Conservation (phyloP, 2,797 vertebrate species). For the Periophthalmus magnuspinnatus region DNA sequence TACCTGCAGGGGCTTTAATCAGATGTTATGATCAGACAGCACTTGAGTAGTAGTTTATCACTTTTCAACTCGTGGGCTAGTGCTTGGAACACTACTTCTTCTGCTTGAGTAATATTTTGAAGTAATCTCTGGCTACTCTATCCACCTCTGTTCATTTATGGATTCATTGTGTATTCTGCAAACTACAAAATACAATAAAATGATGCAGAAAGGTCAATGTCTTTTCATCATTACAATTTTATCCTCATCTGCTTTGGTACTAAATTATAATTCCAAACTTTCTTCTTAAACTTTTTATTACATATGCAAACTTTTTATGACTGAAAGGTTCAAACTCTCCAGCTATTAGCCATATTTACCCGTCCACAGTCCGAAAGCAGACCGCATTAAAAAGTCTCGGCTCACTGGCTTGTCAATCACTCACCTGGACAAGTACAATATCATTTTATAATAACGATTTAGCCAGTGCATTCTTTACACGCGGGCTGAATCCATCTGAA, state of each 20-base stretch:
- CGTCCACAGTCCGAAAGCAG: conserved; percentile 35
- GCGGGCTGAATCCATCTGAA: neutral
- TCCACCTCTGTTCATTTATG: too few species aligned
- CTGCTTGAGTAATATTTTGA: too few species aligned
- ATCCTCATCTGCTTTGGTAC: neutral
- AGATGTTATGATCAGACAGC: too few species aligned
- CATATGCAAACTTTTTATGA: neutral
- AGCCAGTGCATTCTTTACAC: neutral
- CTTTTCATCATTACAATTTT: neutral
- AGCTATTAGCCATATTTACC: conserved; percentile 52
- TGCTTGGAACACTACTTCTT: too few species aligned
- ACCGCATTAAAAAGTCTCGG: conserved; percentile 67
- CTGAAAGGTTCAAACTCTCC: neutral
- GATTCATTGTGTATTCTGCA: too few species aligned
- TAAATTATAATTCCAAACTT: neutral
- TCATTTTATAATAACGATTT: neutral
- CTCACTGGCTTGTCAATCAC: conserved; percentile 60
- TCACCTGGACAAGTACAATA: conserved; percentile 21
- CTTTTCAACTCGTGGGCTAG: too few species aligned
- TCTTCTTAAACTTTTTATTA: neutral
- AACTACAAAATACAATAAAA: too few species aligned
- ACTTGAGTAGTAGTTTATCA: too few species aligned
- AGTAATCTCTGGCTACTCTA: too few species aligned
- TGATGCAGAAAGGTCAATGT: neutral
- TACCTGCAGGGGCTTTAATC: too few species aligned